Conservation (phyloP, 2,113 vertebrate genomes). For the Prunella himalayana region DNA sequence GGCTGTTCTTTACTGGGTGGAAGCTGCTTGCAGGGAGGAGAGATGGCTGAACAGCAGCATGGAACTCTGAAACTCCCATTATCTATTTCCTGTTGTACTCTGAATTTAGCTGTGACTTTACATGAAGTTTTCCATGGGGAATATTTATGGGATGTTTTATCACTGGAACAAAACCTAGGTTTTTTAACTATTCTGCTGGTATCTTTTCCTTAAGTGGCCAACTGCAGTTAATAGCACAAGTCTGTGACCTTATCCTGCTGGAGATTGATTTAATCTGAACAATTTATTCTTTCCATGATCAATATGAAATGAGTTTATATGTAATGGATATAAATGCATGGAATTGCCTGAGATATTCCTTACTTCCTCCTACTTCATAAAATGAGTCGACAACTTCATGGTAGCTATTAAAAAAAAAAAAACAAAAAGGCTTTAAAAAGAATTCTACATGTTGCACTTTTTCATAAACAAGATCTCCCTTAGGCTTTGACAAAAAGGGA, state of each 20-base stretch:
- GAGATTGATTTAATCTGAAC: constrained; percentile 24
- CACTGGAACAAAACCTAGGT: background rate
- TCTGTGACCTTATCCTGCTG: background rate
- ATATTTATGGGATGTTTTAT: background rate
- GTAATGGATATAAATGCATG: background rate
- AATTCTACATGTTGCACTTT: background rate
- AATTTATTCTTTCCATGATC: background rate
- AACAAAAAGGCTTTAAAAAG: background rate
- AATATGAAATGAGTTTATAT: constrained; percentile 1
- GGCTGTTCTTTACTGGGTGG: background rate
- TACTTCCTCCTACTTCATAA: background rate
- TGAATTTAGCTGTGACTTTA: background rate
- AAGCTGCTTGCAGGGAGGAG: background rate
- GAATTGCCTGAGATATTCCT: background rate
- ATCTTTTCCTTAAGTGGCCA: background rate
- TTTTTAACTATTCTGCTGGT: background rate
- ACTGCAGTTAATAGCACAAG: background rate
- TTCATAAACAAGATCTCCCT: background rate
- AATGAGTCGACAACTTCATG: background rate
- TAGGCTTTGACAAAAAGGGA: background rate
- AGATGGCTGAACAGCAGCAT: background rate
- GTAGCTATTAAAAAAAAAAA: background rate
- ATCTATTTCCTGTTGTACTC: accelerated
- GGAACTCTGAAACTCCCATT: background rate
- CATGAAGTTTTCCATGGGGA: background rate